These are phyloP conservation scores for Oncorhynchus clarkii DNA, from an alignment of 2,113 vertebrate genomes.

Conservation along the genomic window DNA sequence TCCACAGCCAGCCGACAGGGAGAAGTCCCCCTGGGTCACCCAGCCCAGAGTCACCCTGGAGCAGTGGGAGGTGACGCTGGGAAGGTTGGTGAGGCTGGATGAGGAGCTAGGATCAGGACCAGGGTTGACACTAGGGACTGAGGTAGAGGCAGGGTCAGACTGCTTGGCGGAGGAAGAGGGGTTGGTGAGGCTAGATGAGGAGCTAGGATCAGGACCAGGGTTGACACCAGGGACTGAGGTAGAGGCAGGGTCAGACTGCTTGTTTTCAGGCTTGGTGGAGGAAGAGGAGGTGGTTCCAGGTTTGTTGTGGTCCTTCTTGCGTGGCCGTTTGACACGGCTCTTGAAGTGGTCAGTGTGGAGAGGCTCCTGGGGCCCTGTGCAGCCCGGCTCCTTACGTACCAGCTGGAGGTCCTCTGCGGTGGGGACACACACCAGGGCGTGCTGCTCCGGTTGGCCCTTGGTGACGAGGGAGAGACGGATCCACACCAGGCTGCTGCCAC, in stretches of 20 bases:
- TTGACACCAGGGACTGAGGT: neutral
- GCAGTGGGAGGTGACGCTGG: constrained; percentile 82
- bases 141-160: no score
- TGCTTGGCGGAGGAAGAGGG: neutral
- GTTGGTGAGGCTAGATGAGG: neutral
- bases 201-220: neutral
- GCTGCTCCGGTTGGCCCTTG: constrained; percentile 84
- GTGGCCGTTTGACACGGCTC: constrained; percentile 54
- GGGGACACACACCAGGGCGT: constrained; percentile 85
- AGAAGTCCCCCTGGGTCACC: constrained; percentile 90
- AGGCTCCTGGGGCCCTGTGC: constrained; percentile 80
- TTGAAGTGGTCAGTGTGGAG: constrained; percentile 83
- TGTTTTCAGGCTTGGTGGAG: neutral
- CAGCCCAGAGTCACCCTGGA: constrained; percentile 85
- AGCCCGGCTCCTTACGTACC: constrained; percentile 59
- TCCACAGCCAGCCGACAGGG: constrained; percentile 81
- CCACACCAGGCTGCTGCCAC: constrained; percentile 81
- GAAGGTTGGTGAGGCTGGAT: constrained; percentile 54
- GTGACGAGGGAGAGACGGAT: constrained; percentile 76
- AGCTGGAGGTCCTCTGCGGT: constrained; percentile 78
- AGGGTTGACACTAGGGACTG: neutral
- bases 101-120: neutral
- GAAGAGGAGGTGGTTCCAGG: neutral
- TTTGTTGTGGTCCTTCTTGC: constrained; percentile 62
- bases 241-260: neutral